phyloP scores from a whole-genome alignment of 2,888 invertebrate species.

The Cabera pusaria region DNA sequence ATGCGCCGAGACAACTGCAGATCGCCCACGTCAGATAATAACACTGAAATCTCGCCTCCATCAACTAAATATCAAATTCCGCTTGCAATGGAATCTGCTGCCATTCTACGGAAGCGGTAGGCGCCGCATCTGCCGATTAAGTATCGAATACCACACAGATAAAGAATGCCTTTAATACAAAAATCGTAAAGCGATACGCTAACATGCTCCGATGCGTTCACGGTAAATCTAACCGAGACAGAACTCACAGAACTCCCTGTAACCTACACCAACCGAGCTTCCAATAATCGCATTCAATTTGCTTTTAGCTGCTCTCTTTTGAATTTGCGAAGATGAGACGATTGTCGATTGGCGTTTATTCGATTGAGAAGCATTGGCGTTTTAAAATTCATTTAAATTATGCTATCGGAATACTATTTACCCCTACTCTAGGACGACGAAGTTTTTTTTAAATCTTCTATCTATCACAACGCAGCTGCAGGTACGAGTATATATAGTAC shows the following conservation, averaged over 20 bases:
- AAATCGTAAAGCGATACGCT: conserved; percentile 63
- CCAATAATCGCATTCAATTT: conserved; percentile 59
- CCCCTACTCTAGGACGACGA: too few relatives aligned
- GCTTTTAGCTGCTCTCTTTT: conserved; percentile 50
- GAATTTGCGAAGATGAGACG: conserved; percentile 21
- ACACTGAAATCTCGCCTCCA: conserved; percentile 67
- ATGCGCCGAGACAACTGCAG: conserved; percentile 69
- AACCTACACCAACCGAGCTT: conserved; percentile 58
- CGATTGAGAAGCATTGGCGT: too few relatives aligned
- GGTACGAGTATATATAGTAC: too few relatives aligned
- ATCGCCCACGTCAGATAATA: conserved; percentile 62
- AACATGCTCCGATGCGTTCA: conserved; percentile 68
- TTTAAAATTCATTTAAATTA: too few relatives aligned
- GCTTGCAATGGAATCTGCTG: conserved; percentile 57
- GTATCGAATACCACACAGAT: conserved; percentile 72
- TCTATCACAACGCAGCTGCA: too few relatives aligned
- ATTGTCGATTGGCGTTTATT: conserved; percentile 10
- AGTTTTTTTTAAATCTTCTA: too few relatives aligned
- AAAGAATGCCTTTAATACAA: conserved; percentile 72
- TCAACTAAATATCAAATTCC: conserved; percentile 78
- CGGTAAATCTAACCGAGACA: conserved; percentile 75
- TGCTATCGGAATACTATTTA: too few relatives aligned
- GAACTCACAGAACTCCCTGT: conserved; percentile 66
- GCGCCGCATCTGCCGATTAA: conserved; percentile 68
- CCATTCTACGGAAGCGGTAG: conserved; percentile 74